Conservation (phyloP, 2,797 vertebrate species). For the Diglossa cyanea region DNA sequence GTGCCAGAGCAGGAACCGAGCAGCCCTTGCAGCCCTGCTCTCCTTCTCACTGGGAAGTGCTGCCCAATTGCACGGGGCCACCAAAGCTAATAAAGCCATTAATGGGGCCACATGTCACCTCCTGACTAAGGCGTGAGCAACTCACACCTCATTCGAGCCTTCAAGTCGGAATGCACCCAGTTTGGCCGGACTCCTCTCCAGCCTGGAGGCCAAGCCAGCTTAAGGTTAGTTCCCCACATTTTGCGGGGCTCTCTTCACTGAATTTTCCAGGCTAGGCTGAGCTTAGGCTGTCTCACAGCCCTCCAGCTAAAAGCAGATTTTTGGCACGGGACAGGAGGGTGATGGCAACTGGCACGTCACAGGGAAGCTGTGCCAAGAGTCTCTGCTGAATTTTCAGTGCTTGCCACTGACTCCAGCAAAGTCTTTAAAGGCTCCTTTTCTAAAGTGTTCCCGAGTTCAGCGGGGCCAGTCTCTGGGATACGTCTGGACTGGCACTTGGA, state of each 20-base stretch:
- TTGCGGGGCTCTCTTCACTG: neutral
- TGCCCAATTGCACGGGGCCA: accelerated
- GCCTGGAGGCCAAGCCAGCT: neutral
- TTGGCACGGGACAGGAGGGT: neutral
- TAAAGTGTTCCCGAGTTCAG: neutral
- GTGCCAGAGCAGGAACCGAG: neutral
- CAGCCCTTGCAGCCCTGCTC: neutral
- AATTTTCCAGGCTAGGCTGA: neutral
- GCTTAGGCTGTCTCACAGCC: neutral
- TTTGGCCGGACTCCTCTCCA: neutral
- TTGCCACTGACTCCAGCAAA: neutral
- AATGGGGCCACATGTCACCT: neutral
- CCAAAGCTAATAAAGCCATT: neutral
- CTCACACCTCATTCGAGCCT: neutral
- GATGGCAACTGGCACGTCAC: neutral
- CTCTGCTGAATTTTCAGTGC: neutral
- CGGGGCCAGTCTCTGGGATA: neutral
- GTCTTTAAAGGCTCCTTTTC: neutral
- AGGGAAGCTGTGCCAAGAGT: neutral
- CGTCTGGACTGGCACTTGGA: neutral
- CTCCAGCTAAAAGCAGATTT: neutral
- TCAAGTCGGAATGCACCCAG: accelerated
- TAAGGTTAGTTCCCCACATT: accelerated
- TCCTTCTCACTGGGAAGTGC: neutral
- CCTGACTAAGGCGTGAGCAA: neutral